These are phyloP conservation scores for Bombus sylvicola DNA, from an alignment of 1,140 invertebrate species.

Conservation along the genomic window DNA sequence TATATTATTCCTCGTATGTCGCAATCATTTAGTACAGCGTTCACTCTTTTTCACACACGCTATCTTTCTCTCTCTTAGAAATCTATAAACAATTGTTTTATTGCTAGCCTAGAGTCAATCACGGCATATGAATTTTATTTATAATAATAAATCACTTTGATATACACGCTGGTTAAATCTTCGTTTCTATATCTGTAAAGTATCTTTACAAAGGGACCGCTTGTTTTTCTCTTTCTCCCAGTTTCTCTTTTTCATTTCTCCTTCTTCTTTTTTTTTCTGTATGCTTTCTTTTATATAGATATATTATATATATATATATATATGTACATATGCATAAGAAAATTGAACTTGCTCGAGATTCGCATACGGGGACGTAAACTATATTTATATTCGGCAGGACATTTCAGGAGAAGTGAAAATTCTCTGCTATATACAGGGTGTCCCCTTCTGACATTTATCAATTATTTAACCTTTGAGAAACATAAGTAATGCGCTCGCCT, in stretches of 20 bases:
- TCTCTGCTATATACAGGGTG: constrained; percentile 13
- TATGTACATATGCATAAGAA: not conserved
- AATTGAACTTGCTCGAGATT: constrained; percentile 19
- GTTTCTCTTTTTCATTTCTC: not conserved
- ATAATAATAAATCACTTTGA: constrained; percentile 30
- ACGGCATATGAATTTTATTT: constrained; percentile 11
- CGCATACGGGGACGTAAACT: constrained; percentile 1
- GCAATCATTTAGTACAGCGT: not conserved
- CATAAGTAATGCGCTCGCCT: not conserved
- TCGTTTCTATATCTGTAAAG: not conserved
- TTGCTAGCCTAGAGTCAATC: constrained; percentile 36
- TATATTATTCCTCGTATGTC: constrained; percentile 25
- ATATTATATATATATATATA: no score
- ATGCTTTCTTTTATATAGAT: not conserved
- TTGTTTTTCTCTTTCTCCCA: not conserved
- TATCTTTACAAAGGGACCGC: not conserved
- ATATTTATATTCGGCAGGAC: constrained; percentile 21
- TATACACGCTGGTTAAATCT: constrained; percentile 9
- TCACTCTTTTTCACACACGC: not conserved
- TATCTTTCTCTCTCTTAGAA: constrained; percentile 12
- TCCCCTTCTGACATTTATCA: not conserved
- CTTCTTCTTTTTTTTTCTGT: no score
- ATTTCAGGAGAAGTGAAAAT: constrained; percentile 15
- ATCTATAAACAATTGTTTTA: constrained; percentile 46
- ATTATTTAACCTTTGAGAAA: not conserved